Evolutionary conservation across 1,140 invertebrate genomes (phyloP), one percentile per base, ranked within the genome.

Genomic region (Orius laevigatus): DNA sequence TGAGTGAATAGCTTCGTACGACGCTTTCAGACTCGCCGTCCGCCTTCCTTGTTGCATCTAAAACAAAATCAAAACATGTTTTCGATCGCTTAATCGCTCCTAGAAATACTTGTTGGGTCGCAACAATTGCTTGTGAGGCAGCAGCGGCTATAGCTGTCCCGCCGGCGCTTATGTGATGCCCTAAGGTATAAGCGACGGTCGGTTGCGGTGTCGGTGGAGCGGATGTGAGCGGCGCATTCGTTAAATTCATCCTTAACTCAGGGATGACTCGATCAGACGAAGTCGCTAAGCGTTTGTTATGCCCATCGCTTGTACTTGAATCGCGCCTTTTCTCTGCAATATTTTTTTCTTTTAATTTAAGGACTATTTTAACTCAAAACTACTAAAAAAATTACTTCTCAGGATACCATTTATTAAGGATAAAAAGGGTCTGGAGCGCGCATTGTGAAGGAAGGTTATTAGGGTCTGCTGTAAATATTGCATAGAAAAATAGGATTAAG

Each of bases 51-150:
- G 87, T 59, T 90, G 87, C 83, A 95, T 91, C 74, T 83, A 50
- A n/a, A 56, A 50, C 20, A 45, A 56, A 31, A 53, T 52, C 45
- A 12, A 12, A 32, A 49, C 18, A 31, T 11, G 5, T 50, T 20
- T 46, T n/a, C 47, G 2, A 48, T 11, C 16, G 9, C 6, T 33
- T 16, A 52, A 32, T 43, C 12, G 10, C 49, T 11, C 53, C n/a
- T 43, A 59, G 25, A 49, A 34, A 54, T 62, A 81, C 77, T 69
- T 94, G 90, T 58, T 96, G 89, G 11, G 93, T 96, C 3, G 90
- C 90, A 9, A 88, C 89, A 50, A 96, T 96, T 0, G 91, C 91
- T 64, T 96, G 91, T 15, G 89, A 92, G 0, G 91, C 91, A 11
- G 91, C 91, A 1, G 86, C 89, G 1, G 89, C 90, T 50, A 96